phyloP scores from a whole-genome alignment of 2,113 vertebrate species.

The Murina feae region DNA sequence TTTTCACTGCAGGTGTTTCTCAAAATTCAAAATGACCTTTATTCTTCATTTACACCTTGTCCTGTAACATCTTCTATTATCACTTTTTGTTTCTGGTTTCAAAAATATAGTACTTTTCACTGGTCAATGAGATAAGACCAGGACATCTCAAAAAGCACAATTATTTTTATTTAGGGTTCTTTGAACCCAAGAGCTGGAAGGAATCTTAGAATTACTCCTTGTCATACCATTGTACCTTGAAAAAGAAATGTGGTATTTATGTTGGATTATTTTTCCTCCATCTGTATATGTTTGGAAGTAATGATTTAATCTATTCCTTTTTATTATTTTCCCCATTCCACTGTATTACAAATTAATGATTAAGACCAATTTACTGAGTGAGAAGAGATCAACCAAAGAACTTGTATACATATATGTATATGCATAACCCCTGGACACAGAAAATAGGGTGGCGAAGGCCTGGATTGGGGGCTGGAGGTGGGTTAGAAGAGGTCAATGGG shows the following conservation, averaged over 20 bases:
- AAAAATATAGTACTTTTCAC: not conserved
- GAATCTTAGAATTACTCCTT: conserved; percentile 5
- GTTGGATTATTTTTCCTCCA: not conserved
- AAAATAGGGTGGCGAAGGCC: too few relatives aligned
- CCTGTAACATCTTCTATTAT: not conserved
- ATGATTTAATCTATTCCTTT: not conserved
- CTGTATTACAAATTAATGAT: not conserved
- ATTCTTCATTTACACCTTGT: not conserved
- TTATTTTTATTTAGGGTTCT: not conserved
- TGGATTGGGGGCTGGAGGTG: too few relatives aligned
- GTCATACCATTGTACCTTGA: not conserved
- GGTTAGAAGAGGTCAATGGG: too few relatives aligned
- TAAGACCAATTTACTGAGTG: not conserved
- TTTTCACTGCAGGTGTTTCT: not conserved
- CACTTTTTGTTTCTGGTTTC: not conserved
- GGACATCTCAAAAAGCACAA: not conserved
- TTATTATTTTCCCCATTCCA: not conserved
- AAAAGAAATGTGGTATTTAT: conserved; percentile 16
- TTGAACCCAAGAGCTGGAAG: not conserved
- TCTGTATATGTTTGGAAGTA: not conserved
- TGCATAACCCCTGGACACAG: too few relatives aligned
- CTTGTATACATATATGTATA: too few relatives aligned
- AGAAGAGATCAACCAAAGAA: too few relatives aligned
- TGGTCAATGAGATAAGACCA: not conserved
- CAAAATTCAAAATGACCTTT: conserved; percentile 12